Evolutionary conservation across 2,888 invertebrate species (phyloP).

Genomic region (Hecatera dysodea): DNA sequence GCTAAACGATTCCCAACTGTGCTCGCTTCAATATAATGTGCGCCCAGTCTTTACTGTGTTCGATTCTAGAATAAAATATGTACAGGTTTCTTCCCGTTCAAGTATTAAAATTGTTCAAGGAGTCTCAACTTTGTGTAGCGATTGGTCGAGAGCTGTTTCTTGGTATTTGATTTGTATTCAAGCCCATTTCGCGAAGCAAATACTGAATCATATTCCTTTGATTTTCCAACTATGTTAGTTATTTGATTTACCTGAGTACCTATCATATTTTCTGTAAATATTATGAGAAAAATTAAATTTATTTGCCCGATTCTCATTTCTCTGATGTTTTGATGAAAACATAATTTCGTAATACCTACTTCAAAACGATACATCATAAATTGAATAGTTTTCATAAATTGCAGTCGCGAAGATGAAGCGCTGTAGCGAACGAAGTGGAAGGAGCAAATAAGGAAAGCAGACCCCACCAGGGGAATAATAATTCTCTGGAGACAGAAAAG

Average conservation of each 20-base stretch:
- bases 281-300: slow-evolving; percentile 4
- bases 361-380: slow-evolving; percentile 20
- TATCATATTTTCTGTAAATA: slow-evolving; percentile 9
- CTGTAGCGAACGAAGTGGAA: slow-evolving; percentile 45
- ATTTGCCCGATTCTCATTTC: slow-evolving; percentile 15
- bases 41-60: slow-evolving; percentile 66
- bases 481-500: slow-evolving; percentile 56
- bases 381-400: slow-evolving; percentile 54
- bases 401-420: slow-evolving; percentile 52
- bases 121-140: slow-evolving; percentile 24
- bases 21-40: slow-evolving; percentile 71
- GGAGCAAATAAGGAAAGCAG: slow-evolving; percentile 61
- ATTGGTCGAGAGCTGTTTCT: slow-evolving; percentile 22
- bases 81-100: slow-evolving; percentile 18
- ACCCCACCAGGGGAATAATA: slow-evolving; percentile 57
- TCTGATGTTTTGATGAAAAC: slow-evolving; percentile 5
- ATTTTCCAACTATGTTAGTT: slow-evolving; percentile 2
- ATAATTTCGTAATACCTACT: not conserved
- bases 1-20: slow-evolving; percentile 77
- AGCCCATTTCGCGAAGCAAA: slow-evolving; percentile 24
- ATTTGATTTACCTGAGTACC: slow-evolving; percentile 40
- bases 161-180: slow-evolving; percentile 31
- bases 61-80: slow-evolving; percentile 56
- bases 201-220: slow-evolving; percentile 21
- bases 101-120: slow-evolving; percentile 38